These are phyloP conservation scores for Boulengeromyrus knoepffleri DNA, from an alignment of 2,113 vertebrate genomes.

Conservation along the genomic window DNA sequence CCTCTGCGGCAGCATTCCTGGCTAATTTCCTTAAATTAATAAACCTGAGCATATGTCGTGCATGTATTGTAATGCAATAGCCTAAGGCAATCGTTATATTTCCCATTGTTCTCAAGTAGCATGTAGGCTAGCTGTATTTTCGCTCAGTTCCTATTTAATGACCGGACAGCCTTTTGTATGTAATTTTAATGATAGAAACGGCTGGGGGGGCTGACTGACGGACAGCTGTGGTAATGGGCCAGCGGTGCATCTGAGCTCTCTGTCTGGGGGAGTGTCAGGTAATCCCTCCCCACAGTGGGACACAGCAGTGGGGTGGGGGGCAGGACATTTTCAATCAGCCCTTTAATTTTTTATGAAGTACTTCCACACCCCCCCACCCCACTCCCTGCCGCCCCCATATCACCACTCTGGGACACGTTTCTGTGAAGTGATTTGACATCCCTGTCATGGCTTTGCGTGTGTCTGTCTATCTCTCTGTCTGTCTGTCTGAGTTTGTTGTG, in stretches of 20 bases:
- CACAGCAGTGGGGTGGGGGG: constrained; percentile 32
- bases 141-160: not conserved
- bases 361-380: constrained; percentile 16
- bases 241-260: not conserved
- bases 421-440: not conserved
- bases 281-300: constrained; percentile 18
- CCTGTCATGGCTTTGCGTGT: not conserved
- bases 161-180: not conserved
- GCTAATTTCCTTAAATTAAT: not conserved
- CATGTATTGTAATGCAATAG: not conserved
- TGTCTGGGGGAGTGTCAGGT: not conserved
- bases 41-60: not conserved
- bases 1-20: not conserved
- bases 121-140: not conserved
- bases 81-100: not conserved
- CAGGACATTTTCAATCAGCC: constrained; percentile 37
- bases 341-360: constrained; percentile 53
- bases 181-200: not conserved
- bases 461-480: not conserved
- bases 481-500: not conserved
- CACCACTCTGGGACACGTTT: constrained; percentile 20
- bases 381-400: not conserved
- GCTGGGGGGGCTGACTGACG: not conserved
- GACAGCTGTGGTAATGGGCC: not conserved
- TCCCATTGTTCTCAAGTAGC: not conserved